These are phyloP conservation scores for Pteruthius melanotis DNA, from an alignment of 2,113 vertebrate species.

Conservation along the genomic window DNA sequence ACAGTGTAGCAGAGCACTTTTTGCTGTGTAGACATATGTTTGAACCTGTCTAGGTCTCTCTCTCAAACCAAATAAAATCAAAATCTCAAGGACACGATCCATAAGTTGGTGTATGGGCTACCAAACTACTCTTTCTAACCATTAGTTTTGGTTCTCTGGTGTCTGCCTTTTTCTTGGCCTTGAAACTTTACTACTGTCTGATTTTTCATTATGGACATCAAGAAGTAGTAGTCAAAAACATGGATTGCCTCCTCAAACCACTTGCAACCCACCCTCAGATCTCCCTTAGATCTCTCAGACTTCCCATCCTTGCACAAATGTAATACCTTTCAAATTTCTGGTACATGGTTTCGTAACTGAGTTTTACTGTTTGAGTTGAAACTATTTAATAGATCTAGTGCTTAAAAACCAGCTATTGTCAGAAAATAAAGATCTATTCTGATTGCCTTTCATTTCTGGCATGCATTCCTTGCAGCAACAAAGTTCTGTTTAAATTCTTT, in stretches of 20 bases:
- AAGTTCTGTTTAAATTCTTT: not conserved
- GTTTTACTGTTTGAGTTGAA: not conserved
- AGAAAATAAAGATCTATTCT: constrained; percentile 15
- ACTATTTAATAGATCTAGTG: not conserved
- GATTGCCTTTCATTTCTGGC: not conserved
- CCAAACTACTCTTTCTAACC: not conserved
- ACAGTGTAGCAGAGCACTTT: not conserved
- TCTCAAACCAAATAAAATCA: not conserved
- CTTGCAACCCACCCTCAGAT: not conserved
- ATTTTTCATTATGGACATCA: not conserved
- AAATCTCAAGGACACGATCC: not conserved
- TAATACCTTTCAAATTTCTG: not conserved
- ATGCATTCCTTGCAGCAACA: not conserved
- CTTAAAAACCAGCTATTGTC: not conserved
- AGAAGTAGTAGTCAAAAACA: not conserved
- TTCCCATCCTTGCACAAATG: not conserved
- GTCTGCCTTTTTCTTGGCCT: not conserved
- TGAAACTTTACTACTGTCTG: not conserved
- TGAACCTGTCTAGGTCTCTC: not conserved
- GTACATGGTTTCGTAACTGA: not conserved
- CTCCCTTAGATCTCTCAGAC: not conserved
- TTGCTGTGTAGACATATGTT: not conserved
- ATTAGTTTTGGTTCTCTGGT: not conserved
- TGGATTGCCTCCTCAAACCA: not conserved
- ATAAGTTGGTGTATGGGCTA: not conserved